phyloP scores from a whole-genome alignment of 2,888 invertebrate genomes.

The Pantelozetes paolii region DNA sequence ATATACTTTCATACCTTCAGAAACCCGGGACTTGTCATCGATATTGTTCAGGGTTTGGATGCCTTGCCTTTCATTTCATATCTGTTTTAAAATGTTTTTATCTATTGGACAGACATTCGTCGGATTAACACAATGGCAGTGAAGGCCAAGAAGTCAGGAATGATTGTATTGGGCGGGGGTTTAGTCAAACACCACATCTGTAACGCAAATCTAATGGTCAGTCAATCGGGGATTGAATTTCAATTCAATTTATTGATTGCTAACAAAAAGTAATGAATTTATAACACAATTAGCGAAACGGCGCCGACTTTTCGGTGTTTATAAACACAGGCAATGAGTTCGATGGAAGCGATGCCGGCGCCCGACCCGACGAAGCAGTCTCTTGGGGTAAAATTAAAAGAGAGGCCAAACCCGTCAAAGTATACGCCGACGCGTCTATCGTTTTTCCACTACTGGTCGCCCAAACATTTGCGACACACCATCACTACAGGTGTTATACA shows the following conservation, averaged over 20 bases:
- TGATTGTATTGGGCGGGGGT: conserved; percentile 94
- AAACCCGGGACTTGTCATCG: conserved; percentile 84
- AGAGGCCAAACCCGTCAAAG: conserved; percentile 82
- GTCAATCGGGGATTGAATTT: conserved; percentile 36
- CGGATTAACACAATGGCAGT: conserved; percentile 90
- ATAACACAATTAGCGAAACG: conserved; percentile 67
- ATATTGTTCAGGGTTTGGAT: conserved; percentile 69
- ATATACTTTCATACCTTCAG: conserved; percentile 96
- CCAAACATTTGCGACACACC: conserved; percentile 76
- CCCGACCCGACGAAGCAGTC: conserved; percentile 94
- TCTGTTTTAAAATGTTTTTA: neutral
- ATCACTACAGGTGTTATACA: conserved; percentile 39
- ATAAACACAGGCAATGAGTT: conserved; percentile 92
- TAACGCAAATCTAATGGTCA: conserved; percentile 96
- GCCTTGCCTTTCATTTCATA: no score
- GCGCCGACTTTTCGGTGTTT: conserved; percentile 91
- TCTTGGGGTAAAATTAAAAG: conserved; percentile 97
- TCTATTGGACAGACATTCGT: conserved; percentile 69
- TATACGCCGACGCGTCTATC: conserved; percentile 88
- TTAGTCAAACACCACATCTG: conserved; percentile 98
- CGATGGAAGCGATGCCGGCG: conserved; percentile 97
- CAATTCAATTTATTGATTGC: neutral
- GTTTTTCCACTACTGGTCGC: conserved; percentile 91
- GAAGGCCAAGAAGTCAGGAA: conserved; percentile 85
- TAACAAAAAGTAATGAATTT: neutral